A percentile compares a stretch with the other conserved stretches of the same genome.
These are phyloP conservation scores for Pollimyrus isidori DNA, from an alignment of 2,113 vertebrate genomes.

Conservation along the genomic window DNA sequence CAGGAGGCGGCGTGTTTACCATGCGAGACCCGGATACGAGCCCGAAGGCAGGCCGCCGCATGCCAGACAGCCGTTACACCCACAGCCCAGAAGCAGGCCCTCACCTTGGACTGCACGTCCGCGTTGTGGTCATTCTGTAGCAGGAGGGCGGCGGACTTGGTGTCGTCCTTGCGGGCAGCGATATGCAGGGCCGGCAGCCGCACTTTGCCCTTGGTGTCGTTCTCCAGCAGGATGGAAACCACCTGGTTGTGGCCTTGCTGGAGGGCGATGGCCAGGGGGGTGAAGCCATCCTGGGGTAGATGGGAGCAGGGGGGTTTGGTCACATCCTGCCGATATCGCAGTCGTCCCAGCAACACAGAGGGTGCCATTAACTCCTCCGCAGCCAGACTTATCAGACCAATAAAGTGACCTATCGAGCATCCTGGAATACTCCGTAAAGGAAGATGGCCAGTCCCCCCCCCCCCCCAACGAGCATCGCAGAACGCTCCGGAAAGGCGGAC, in stretches of 20 bases:
- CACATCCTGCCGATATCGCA: background rate
- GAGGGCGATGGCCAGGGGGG: slow-evolving; percentile 87
- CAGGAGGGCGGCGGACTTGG: slow-evolving; percentile 88
- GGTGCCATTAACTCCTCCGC: background rate
- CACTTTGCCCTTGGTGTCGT: slow-evolving; percentile 97
- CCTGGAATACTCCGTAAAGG: background rate
- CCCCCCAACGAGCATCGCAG: background rate
- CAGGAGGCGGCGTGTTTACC: background rate
- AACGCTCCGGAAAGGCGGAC: background rate
- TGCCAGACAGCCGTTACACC: background rate
- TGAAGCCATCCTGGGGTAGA: slow-evolving; percentile 83
- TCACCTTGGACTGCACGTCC: slow-evolving; percentile 96
- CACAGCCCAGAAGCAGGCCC: accelerated
- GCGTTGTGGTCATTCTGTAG: slow-evolving; percentile 97
- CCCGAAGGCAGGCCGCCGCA: background rate
- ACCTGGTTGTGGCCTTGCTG: slow-evolving; percentile 98
- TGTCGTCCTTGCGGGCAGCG: slow-evolving; percentile 93
- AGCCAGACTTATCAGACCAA: background rate
- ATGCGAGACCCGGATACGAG: background rate
- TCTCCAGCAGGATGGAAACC: slow-evolving; percentile 88
- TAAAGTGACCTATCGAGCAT: background rate
- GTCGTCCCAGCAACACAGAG: background rate
- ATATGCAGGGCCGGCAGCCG: slow-evolving; percentile 90
- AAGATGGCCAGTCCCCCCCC: background rate
- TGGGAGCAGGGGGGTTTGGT: background rate